phyloP scores from a whole-genome alignment of 2,797 vertebrate species.

The Megaceryle alcyon region DNA sequence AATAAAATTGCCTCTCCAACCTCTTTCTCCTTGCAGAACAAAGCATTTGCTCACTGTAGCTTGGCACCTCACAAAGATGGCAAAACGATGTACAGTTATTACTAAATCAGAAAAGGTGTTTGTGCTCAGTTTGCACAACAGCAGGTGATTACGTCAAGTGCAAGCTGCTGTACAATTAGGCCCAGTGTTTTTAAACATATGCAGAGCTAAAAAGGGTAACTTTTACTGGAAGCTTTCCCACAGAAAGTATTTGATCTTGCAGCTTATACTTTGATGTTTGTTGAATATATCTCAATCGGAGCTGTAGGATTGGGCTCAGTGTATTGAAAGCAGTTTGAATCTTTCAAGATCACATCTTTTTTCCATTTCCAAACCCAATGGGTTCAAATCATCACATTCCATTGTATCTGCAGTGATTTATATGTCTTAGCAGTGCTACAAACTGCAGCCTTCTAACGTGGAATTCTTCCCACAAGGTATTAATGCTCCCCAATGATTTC shows the following conservation, averaged over 20 bases:
- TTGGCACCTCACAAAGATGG: not conserved
- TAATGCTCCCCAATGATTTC: conserved; percentile 10
- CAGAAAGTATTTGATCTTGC: conserved; percentile 25
- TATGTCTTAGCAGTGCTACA: not conserved
- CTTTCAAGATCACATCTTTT: conserved; percentile 18
- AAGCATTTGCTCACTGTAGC: not conserved
- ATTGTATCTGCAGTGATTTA: conserved; percentile 22
- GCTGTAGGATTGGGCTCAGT: not conserved
- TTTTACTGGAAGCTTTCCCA: conserved; percentile 23
- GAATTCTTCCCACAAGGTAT: not conserved
- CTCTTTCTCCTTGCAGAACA: not conserved
- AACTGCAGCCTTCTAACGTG: not conserved
- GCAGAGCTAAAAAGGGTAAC: not conserved
- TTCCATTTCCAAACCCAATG: not conserved
- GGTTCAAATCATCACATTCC: conserved; percentile 26
- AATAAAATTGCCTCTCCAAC: not conserved
- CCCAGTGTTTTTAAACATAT: not conserved
- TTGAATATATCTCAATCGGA: conserved; percentile 11
- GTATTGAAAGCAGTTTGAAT: not conserved
- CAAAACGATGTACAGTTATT: conserved; percentile 24
- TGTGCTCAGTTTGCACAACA: conserved; percentile 16
- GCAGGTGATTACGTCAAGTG: not conserved
- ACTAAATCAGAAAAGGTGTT: not conserved
- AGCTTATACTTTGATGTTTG: conserved; percentile 14
- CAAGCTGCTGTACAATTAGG: not conserved